Evolutionary conservation across 2,113 vertebrate species (phyloP).

Genomic region (Bothrops jararaca): DNA sequence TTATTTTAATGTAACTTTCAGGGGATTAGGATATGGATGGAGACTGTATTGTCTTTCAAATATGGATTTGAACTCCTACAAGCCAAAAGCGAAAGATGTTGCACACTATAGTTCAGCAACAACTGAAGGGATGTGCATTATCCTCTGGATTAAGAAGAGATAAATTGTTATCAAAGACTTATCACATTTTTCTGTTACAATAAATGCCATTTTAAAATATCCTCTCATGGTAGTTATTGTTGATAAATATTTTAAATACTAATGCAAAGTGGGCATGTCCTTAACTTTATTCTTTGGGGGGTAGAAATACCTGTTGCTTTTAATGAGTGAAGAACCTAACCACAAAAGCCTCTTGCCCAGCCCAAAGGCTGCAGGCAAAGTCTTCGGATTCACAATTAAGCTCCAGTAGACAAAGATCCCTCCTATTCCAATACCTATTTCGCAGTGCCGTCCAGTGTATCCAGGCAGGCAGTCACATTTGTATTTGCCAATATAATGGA

Average conservation of each 20-base stretch:
- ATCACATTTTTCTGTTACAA: not conserved
- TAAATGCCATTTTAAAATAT: not conserved
- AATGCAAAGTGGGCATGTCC: too few relatives aligned
- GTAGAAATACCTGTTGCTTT: not conserved
- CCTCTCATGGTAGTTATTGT: not conserved
- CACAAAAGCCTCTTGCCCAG: not conserved
- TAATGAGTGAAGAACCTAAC: not conserved
- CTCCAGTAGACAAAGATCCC: not conserved
- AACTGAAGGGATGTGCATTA: not conserved
- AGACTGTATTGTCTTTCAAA: too few relatives aligned
- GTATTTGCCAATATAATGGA: conserved; percentile 98
- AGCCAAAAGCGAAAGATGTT: not conserved
- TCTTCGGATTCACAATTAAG: not conserved
- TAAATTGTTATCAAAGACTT: not conserved
- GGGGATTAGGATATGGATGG: not conserved
- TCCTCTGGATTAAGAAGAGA: not conserved
- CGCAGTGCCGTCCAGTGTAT: conserved; percentile 87
- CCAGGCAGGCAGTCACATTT: conserved; percentile 89
- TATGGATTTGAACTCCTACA: not conserved
- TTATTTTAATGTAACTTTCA: not conserved
- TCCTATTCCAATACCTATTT: conserved; percentile 68
- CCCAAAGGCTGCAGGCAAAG: not conserved
- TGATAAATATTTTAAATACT: not conserved
- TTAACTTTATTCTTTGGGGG: not conserved
- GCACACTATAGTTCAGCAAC: not conserved